A percentile compares a stretch with the other conserved stretches of the same genome.
phyloP scores from a whole-genome alignment of 2,888 invertebrate genomes.

The Rhaphigaster nebulosa region DNA sequence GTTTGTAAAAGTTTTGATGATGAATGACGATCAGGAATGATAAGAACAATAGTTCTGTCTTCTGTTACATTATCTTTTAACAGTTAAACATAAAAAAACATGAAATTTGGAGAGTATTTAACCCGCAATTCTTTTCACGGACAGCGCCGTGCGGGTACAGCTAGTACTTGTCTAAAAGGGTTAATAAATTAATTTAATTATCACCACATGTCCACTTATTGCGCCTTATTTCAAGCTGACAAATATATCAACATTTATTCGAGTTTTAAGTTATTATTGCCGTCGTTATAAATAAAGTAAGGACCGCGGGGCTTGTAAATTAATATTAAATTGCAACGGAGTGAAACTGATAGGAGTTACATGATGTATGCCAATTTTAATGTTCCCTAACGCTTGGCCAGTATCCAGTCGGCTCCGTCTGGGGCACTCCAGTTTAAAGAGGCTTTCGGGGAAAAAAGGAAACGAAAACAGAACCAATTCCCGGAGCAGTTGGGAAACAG shows the following conservation, averaged over 20 bases:
- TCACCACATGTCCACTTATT: neutral
- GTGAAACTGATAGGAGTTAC: conserved; percentile 41
- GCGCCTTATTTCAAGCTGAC: neutral
- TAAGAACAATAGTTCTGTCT: no score
- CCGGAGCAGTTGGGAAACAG: neutral
- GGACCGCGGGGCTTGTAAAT: neutral
- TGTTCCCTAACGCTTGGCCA: neutral
- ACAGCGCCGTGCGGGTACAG: no score
- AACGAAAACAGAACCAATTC: neutral
- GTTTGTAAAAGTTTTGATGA: no score
- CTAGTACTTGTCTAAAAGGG: neutral
- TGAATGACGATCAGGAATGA: neutral
- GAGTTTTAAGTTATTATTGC: conserved; percentile 28
- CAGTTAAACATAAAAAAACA: no score
- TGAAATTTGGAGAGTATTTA: no score
- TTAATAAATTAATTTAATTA: neutral
- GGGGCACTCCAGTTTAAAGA: neutral
- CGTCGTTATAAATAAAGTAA: neutral
- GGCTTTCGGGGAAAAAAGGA: neutral
- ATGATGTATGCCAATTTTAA: conserved; percentile 51
- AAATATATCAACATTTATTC: conserved; percentile 13
- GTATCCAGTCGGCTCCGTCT: neutral
- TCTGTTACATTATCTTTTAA: no score
- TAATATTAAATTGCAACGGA: conserved; percentile 33
- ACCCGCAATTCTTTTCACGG: no score